phyloP scores from a whole-genome alignment of 1,140 invertebrate species.

The Drosophila asahinai region DNA sequence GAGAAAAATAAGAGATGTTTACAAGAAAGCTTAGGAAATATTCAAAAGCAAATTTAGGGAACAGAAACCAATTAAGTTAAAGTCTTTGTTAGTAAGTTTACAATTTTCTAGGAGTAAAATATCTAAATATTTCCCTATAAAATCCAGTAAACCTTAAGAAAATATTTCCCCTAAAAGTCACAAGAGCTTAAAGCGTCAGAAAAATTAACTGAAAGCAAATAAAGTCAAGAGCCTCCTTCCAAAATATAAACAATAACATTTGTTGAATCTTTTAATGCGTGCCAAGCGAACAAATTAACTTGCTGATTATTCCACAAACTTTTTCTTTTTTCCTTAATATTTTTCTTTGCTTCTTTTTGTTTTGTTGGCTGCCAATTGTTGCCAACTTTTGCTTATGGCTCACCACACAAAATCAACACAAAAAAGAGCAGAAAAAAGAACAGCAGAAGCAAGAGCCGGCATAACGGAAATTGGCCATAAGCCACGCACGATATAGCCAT shows the following conservation, averaged over 20 bases:
- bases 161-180: neutral
- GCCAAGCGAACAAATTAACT: constrained; percentile 37
- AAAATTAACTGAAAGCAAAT: neutral
- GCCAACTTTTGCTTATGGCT: constrained; percentile 41
- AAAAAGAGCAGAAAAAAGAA: neutral
- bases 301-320: constrained; percentile 34
- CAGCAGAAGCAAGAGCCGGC: constrained; percentile 31
- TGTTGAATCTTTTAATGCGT: constrained; percentile 36
- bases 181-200: neutral
- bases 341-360: constrained; percentile 18
- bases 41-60: neutral
- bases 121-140: neutral
- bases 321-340: neutral
- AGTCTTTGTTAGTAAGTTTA: no score
- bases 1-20: no score
- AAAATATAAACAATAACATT: constrained; percentile 24
- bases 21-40: neutral
- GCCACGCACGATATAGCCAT: constrained; percentile 70
- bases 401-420: constrained; percentile 14
- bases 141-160: neutral
- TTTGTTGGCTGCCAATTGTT: constrained; percentile 33
- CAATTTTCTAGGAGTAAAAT: neutral
- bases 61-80: no score
- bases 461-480: constrained; percentile 81
- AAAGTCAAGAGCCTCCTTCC: neutral